Conservation (phyloP, 53 echinoderm and acorn worm genomes). For the Hippasteria phrygiana region DNA sequence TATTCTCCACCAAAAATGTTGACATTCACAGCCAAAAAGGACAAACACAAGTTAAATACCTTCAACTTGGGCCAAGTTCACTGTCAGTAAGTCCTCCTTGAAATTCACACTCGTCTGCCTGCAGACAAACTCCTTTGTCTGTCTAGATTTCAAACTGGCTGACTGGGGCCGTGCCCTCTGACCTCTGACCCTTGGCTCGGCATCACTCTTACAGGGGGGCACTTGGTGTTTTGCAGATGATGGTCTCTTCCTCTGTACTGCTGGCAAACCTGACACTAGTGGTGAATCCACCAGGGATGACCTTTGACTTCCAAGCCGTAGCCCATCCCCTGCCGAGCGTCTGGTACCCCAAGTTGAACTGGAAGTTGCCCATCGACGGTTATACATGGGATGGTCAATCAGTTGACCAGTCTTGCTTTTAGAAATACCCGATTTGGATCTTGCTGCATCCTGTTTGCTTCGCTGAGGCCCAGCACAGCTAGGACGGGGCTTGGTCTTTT, state of each 20-base stretch:
- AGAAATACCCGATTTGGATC: conserved; percentile 56
- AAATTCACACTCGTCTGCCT: neutral
- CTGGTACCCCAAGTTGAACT: conserved; percentile 80
- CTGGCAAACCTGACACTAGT: neutral
- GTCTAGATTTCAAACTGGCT: conserved; percentile 21
- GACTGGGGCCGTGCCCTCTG: conserved; percentile 76
- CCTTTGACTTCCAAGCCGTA: conserved; percentile 37
- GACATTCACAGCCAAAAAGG: too few relatives aligned
- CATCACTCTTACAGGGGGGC: conserved; percentile 4
- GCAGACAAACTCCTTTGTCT: conserved; percentile 10
- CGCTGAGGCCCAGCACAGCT: conserved; percentile 63
- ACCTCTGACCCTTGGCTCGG: conserved; percentile 44
- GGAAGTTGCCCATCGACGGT: conserved; percentile 82
- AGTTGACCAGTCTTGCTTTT: conserved; percentile 64
- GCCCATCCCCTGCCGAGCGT: neutral
- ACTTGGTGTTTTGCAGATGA: conserved; percentile 37
- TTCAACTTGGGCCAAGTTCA: conserved; percentile 71
- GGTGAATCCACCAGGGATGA: neutral
- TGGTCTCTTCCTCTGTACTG: conserved; percentile 52
- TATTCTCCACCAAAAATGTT: too few relatives aligned
- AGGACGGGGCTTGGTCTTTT: conserved; percentile 33
- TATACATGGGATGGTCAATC: conserved; percentile 45
- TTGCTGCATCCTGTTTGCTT: conserved; percentile 21
- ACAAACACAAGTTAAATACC: conserved; percentile 49
- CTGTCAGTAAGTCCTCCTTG: conserved; percentile 73